Base-by-base conservation (phyloP, 2,888 invertebrate species). In the Chrysotoxum bicinctum region DNA sequence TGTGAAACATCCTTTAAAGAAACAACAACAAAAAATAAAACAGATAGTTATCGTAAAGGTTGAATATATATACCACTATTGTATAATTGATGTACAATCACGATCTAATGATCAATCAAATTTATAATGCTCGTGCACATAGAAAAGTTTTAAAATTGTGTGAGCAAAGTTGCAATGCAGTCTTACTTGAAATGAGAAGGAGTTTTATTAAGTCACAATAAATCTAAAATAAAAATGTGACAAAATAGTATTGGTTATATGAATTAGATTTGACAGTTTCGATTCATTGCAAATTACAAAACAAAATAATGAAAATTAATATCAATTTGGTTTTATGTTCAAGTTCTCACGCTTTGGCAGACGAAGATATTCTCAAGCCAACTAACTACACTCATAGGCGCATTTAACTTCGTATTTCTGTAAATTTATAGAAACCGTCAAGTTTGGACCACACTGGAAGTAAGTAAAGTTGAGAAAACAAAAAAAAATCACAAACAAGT, bases 1-100 rank as follows among this genome's bases (percentile, higher is more conserved):
- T 64, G 45, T 64, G 30, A 43, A 64, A 32, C 30, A 32, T 64
- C 64, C 30, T 64, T 16, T 16, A 30, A 54, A 54, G 30, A 52
- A 54, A 30, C n/a, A n/a, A 6, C 6, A 26, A 26, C 2, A 5
- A 14, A 45, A 19, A 30, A 23, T n/a, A 60, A 40, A 40, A 5
- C 9, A 14, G 6, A n/a, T 9, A 60, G 19, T 4, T 8, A n/a
- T 9, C 12, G 12, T 35, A 3, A 35, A 35, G 35, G 14, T 60
- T 40, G 26, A 2, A n/a, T 21, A 14, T 12, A 58, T 14, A 7
- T 0, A 12, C 9, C 1, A 10, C 3, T 14, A 12, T n/a, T 0
- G 4, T 3, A 26, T 32, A 12, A 37, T 6, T 19, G 19, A 37
- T 37, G 37, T 9, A 16, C 19, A 58, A 58, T 58, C 58, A 58